phyloP scores from a whole-genome alignment of 2,888 invertebrate genomes.

The Heteromurus nitidus region DNA sequence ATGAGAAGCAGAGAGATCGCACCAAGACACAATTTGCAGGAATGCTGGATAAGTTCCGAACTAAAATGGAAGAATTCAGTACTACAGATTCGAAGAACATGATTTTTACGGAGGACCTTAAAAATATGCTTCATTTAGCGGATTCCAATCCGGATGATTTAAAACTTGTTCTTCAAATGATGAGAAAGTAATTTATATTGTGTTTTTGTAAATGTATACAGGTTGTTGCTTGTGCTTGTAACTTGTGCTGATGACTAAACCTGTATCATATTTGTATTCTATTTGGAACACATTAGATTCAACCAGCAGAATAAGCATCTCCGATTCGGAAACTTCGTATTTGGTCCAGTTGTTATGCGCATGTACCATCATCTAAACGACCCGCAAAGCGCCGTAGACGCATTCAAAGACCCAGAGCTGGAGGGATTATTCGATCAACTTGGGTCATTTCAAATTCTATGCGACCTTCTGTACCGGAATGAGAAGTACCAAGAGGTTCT shows the following conservation, averaged over 20 bases:
- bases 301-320: slow-evolving; percentile 83
- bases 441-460: slow-evolving; percentile 81
- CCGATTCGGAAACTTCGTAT: slow-evolving; percentile 86
- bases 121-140: slow-evolving; percentile 85
- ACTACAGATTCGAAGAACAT: slow-evolving; percentile 78
- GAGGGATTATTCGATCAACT: slow-evolving; percentile 85
- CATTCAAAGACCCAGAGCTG: slow-evolving; percentile 81
- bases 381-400: slow-evolving; percentile 82
- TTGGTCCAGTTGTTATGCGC: slow-evolving; percentile 90
- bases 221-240: no score
- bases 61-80: slow-evolving; percentile 83
- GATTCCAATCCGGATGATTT: slow-evolving; percentile 80
- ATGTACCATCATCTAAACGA: slow-evolving; percentile 84
- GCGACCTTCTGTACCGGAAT: slow-evolving; percentile 84
- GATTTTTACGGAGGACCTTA: slow-evolving; percentile 90
- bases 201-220: slow-evolving; percentile 27
- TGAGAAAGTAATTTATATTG: slow-evolving; percentile 79
- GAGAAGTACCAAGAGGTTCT: slow-evolving; percentile 82
- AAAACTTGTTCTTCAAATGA: slow-evolving; percentile 81
- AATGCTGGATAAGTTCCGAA: slow-evolving; percentile 81
- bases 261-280: slow-evolving; percentile 6
- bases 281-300: slow-evolving; percentile 81
- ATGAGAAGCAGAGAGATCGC: slow-evolving; percentile 78
- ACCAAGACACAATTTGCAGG: slow-evolving; percentile 80
- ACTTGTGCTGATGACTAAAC: no score